Percentiles rank a stretch among this genome's conserved stretches.
phyloP scores from a whole-genome alignment of 1,140 invertebrate genomes.

The Palaemon carinicauda region DNA sequence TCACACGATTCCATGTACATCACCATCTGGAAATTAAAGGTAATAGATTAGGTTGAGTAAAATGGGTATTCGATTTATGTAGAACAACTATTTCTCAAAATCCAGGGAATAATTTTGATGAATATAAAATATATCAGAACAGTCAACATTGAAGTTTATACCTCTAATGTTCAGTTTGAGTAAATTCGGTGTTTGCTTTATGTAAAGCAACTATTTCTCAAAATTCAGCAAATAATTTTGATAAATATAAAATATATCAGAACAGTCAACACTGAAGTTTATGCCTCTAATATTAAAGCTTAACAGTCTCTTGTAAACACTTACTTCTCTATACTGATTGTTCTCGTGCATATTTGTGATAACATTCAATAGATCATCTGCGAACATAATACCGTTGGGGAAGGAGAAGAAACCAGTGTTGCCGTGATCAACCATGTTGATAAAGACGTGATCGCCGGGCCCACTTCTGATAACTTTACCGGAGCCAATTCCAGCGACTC shows the following conservation, averaged over 20 bases:
- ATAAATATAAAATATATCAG: not conserved
- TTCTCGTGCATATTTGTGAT: constrained; percentile 10
- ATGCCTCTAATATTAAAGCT: no score
- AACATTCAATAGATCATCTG: constrained; percentile 55
- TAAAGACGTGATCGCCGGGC: constrained; percentile 73
- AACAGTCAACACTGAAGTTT: not conserved
- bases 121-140: not conserved
- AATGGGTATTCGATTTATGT: not conserved
- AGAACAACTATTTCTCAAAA: not conserved
- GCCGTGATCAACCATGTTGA: constrained; percentile 76
- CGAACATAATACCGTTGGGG: constrained; percentile 64
- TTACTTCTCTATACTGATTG: constrained; percentile 27
- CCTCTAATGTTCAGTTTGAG: no score
- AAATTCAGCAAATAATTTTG: not conserved
- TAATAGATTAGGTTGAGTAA: not conserved
- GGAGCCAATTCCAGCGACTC: constrained; percentile 65
- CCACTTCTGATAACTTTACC: constrained; percentile 70
- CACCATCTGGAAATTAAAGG: constrained; percentile 65
- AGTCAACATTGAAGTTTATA: no score
- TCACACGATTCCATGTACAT: constrained; percentile 76
- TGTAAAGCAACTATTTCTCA: not conserved
- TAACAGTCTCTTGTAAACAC: no score
- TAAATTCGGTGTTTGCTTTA: not conserved
- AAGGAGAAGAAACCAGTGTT: constrained; percentile 71
- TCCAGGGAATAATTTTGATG: not conserved